Evolutionary conservation across 1,140 invertebrate genomes (phyloP), one percentile per base, ranked within the genome.

Genomic region (Oscheius sp.): DNA sequence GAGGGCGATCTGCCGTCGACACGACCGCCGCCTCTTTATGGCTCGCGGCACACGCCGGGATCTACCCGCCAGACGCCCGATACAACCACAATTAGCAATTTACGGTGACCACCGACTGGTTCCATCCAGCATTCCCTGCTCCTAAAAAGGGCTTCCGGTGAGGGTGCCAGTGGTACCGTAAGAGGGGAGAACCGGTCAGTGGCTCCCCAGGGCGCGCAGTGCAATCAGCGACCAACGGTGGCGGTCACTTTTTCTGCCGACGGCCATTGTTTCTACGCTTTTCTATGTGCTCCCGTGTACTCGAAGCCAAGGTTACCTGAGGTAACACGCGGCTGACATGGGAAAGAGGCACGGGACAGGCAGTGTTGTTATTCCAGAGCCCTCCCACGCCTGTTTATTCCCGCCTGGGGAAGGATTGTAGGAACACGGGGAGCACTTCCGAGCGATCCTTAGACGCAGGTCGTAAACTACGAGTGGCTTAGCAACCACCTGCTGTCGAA

Each of bases 211-310:
- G 7, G 7, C 49, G 7, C 49, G 4, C 49, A 42, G 38, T 42
- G 38, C 49, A 55, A 55, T 55, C 49, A 55, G 7, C 49, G 23
- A n/a, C n/a, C n/a, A n/a, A n/a, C n/a, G n/a, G n/a, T 26, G 49
- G 28, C 15, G 49, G 49, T 4, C 49, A 55, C 49, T 55, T 55
- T 55, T 55, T 55, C 23, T 4, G 23, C 23, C 4, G 7, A 20
- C 49, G 49, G 49, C 7, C 49, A 55, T 55, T 55, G 49, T 55
- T 55, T 55, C 49, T 55, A 55, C 38, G 38, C 38, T 42, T 42
- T 42, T 42, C 38, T 42, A 42, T 42, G 49, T 55, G 23, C 7
- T 23, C 49, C 7, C 7, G 7, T 55, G 49, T 15, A 55, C 15
- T 20, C 15, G 28, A 13, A 55, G 49, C 49, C 7, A 15, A 20